These are phyloP conservation scores for Euura lappo DNA, from an alignment of 1,140 invertebrate species.

Conservation along the genomic window DNA sequence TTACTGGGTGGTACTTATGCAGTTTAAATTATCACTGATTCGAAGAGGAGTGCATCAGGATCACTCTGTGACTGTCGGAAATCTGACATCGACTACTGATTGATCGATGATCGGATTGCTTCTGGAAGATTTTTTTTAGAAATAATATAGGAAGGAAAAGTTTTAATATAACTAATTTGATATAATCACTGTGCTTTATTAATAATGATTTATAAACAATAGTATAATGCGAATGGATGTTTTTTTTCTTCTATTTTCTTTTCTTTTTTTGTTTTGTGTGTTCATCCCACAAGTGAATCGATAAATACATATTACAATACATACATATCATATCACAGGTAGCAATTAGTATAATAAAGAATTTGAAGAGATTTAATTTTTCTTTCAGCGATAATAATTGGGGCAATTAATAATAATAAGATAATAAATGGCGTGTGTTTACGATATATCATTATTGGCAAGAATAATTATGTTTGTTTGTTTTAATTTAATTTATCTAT, in stretches of 20 bases:
- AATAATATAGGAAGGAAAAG: too few species aligned
- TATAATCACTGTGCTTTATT: conserved; percentile 1
- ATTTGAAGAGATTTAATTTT: not conserved
- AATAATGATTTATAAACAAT: not conserved
- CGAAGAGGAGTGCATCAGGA: conserved; percentile 22
- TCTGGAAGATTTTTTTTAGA: too few species aligned
- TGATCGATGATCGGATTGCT: not conserved
- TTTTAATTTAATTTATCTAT: not conserved
- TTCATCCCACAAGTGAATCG: not conserved
- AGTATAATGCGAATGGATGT: not conserved
- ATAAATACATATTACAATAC: not conserved
- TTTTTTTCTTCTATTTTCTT: too few species aligned
- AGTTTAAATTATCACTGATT: conserved; percentile 66
- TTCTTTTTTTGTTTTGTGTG: not conserved
- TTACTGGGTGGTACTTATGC: conserved; percentile 71
- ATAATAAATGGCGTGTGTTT: too few species aligned
- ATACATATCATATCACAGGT: not conserved
- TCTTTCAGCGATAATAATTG: not conserved
- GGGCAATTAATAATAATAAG: not conserved
- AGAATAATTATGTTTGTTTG: not conserved
- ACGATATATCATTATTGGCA: not conserved
- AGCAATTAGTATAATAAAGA: not conserved
- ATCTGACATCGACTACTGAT: not conserved
- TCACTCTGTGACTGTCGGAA: not conserved
- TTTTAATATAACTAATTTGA: not conserved